phyloP scores from a whole-genome alignment of 2,888 invertebrate species.

The Amblyteles armatorius region DNA sequence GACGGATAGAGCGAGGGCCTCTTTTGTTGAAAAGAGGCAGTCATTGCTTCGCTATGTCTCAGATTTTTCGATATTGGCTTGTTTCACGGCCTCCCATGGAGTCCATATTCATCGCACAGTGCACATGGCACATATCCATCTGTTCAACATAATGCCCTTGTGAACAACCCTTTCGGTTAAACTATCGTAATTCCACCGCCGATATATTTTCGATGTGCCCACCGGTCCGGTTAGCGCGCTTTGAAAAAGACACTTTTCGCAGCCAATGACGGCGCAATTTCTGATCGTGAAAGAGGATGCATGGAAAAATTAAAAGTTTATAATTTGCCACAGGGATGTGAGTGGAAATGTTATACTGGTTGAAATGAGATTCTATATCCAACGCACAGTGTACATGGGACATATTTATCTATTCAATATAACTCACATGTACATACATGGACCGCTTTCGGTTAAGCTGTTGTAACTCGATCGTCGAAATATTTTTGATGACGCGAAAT shows the following conservation, averaged over 20 bases:
- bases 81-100: slow-evolving; percentile 52
- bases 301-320: background rate
- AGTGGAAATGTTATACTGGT: background rate
- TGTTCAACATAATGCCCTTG: background rate
- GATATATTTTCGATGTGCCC: background rate
- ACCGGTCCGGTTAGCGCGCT: slow-evolving; percentile 20
- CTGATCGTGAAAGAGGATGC: background rate
- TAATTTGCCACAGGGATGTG: background rate
- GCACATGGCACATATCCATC: background rate
- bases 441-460: background rate
- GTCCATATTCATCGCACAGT: background rate
- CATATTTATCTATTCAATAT: too few relatives aligned
- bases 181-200: background rate
- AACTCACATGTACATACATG: too few relatives aligned
- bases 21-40: slow-evolving; percentile 45
- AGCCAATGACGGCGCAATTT: slow-evolving; percentile 24
- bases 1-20: slow-evolving; percentile 1
- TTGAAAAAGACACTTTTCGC: slow-evolving; percentile 12
- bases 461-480: background rate
- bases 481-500: background rate
- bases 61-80: slow-evolving; percentile 39
- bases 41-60: slow-evolving; percentile 34
- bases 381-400: too few relatives aligned
- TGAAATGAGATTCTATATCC: background rate
- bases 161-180: slow-evolving; percentile 13